Evolutionary conservation across 2,797 vertebrate genomes (phyloP), one percentile per base, ranked within the genome.

Genomic region (Crypturellus tataupa): DNA sequence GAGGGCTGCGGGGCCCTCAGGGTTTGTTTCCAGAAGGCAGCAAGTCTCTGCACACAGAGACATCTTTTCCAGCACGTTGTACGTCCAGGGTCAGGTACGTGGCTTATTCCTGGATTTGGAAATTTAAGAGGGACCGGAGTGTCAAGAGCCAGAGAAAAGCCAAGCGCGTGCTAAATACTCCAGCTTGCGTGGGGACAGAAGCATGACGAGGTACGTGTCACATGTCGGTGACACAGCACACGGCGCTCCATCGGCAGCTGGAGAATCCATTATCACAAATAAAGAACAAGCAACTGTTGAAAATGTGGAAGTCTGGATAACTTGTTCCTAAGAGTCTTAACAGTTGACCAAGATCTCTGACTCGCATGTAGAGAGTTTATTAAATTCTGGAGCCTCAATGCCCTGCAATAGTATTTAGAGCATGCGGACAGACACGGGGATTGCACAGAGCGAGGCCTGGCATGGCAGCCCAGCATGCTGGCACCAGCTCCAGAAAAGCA

Each of bases 181-280:
- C 18, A 56, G 37, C 42, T 7, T 21, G 37, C 29, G 10, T 2
- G 19, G 9, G 27, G 46, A 37, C 20, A 42, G 70, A 37, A 29
- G 12, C 6, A 9, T 2, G 31, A 40, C 0, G 1, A 35, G 6
- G 27, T 10, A 31, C 18, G 17, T 0, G 0, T 9, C 49, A 29
- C 1, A 0, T 1, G 37, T 20, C 56, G 44, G 17, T 64, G 69
- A 67, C 5, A 20, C 46, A 56, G 24, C 40, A 42, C 35, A 15
- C 37, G 37, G 20, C 10, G 20, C 21, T 65, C 27, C 53, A 70
- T 19, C 12, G 55, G 39, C 33, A 73, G 51, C 73, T 63, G 44
- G 69, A 63, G 73, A 83, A 53, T 27, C 27, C 37, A 40, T 23
- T 46, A 33, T 1, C 13, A 58, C 25, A 40, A 53, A 5, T 12